Evolutionary conservation across 1,140 invertebrate genomes (phyloP).

Genomic region (Scaptomyza graminum): DNA sequence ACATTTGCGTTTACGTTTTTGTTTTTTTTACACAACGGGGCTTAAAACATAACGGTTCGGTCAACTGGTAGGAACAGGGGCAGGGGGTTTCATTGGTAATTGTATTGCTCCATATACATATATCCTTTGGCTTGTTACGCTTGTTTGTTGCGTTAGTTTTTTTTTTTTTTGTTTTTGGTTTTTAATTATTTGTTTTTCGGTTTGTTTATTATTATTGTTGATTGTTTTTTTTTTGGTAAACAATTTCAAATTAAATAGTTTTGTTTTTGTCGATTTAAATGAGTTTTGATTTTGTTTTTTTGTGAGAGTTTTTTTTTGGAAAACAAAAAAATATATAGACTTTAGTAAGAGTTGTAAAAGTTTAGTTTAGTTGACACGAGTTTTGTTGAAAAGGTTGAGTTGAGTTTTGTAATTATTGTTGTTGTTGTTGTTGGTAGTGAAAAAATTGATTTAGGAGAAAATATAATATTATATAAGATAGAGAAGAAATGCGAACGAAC

Average conservation of each 20-base stretch:
- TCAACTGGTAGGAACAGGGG: constrained; percentile 18
- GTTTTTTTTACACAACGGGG: constrained; percentile 72
- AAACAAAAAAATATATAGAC: constrained; percentile 55
- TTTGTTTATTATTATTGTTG: constrained; percentile 10
- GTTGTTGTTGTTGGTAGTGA: constrained; percentile 78
- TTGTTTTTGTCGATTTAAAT: constrained; percentile 58
- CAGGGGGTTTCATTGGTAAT: constrained; percentile 38
- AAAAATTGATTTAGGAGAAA: constrained; percentile 83
- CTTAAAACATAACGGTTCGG: constrained; percentile 72
- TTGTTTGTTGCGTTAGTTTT: constrained; percentile 28
- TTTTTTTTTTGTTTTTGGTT: constrained; percentile 18
- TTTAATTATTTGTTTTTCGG: constrained; percentile 9
- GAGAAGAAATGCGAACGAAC: constrained; percentile 84
- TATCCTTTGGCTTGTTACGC: constrained; percentile 27
- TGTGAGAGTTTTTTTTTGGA: constrained; percentile 27
- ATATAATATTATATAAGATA: constrained; percentile 84
- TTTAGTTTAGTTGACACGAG: constrained; percentile 77
- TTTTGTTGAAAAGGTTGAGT: constrained; percentile 58
- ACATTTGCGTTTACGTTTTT: constrained; percentile 71
- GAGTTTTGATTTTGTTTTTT: constrained; percentile 46
- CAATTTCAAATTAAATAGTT: constrained; percentile 65
- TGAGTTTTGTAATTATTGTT: constrained; percentile 71
- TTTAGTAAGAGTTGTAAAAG: constrained; percentile 66
- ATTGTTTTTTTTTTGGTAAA: constrained; percentile 34
- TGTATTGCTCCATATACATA: constrained; percentile 50